Evolutionary conservation across 2,888 invertebrate species (phyloP), one percentile per base, ranked within the genome.

Genomic region (Diplazon laetatorius): DNA sequence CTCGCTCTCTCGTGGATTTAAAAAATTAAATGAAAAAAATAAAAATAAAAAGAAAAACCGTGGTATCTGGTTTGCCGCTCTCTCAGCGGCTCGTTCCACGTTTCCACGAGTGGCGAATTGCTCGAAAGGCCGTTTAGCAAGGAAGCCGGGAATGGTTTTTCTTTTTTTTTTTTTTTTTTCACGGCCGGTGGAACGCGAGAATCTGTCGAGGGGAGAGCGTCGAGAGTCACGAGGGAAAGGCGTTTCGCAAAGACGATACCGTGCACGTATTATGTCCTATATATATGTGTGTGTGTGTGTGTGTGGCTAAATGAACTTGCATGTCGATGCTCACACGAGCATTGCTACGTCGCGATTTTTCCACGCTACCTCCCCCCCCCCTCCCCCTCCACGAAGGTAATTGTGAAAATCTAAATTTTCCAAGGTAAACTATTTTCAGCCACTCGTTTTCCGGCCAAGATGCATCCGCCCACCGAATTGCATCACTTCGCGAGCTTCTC

Each of bases 141-240:
- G 82, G 83, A 82, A 82, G 82, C 84, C 82, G 60, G 80, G 80
- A 78, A 82, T n/a, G n/a, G n/a, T n/a, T n/a, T n/a, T n/a, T n/a
- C n/a, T n/a, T n/a, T n/a, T n/a, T n/a, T n/a, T n/a, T 83, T 82
- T 80, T 82, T 81, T 82, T 78, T 80, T 35, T 68, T 75, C 69
- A 76, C 71, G 68, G 62, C 59, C 65, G 44, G 76, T 71, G 52
- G 70, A 76, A 59, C 62, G 18, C 42, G 70, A 70, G 69, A 70
- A 70, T 72, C 69, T 52, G 63, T 44, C 52, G 42, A 73, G 59
- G 69, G 65, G n/a, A 78, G 73, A 69, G 78, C 69, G 69, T 65
- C 9, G 72, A 69, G 12, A 74, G 48, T 50, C 60, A 39, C 73
- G 78, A 75, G 74, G 78, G 68, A 72, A 80, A 78, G 66, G 68